Conservation (phyloP, 2,113 vertebrate species). For the Geococcyx californianus region DNA sequence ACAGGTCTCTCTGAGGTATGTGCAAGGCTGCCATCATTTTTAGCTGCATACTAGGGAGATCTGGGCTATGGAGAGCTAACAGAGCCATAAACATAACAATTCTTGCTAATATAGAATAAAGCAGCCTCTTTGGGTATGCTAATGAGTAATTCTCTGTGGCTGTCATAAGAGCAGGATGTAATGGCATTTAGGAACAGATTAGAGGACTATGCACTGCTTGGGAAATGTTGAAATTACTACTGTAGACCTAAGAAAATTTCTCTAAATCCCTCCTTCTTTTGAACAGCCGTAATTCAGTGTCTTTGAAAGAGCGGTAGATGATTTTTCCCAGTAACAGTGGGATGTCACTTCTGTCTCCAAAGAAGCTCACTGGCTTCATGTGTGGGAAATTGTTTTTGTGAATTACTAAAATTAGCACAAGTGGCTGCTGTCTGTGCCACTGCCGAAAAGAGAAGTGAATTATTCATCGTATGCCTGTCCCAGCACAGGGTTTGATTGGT, state of each 20-base stretch:
- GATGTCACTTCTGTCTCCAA: background rate
- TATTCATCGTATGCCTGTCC: conserved; percentile 4
- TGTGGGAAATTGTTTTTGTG: conserved; percentile 43
- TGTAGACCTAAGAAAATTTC: background rate
- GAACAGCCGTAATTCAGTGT: background rate
- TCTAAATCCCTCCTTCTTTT: background rate
- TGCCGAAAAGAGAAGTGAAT: conserved; percentile 3
- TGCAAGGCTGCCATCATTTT: background rate
- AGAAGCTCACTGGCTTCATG: conserved; percentile 16
- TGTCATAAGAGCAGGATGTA: background rate
- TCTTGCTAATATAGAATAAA: background rate
- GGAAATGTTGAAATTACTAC: background rate
- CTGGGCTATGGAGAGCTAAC: background rate
- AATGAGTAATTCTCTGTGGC: background rate
- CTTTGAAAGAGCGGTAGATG: background rate
- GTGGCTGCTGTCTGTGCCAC: background rate
- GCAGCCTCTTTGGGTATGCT: background rate
- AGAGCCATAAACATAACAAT: background rate
- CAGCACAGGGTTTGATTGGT: background rate
- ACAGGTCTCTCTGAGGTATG: background rate
- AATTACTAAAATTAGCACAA: conserved; percentile 20
- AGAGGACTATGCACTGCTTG: background rate
- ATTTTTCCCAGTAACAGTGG: conserved; percentile 1
- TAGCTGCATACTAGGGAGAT: background rate
- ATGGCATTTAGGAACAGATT: background rate